A percentile compares a stretch with the other conserved stretches of the same genome.
Evolutionary conservation across 1,140 invertebrate species (phyloP).

Genomic region (Triops cancriformis): DNA sequence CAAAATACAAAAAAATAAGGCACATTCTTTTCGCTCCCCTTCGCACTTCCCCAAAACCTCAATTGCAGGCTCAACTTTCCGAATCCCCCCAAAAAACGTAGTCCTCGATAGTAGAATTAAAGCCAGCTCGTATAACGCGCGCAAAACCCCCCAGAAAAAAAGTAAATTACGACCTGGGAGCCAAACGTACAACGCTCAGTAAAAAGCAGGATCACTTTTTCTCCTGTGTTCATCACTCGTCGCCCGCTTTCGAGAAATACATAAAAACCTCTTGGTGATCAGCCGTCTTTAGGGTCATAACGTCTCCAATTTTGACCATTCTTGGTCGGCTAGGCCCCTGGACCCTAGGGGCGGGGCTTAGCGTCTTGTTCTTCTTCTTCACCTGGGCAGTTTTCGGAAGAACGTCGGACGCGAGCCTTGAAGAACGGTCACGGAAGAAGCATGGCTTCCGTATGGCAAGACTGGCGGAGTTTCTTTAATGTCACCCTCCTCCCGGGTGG

Average conservation of each 20-base stretch:
- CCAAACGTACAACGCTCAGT: neutral
- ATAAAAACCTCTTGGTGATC: constrained; percentile 24
- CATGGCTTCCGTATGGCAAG: neutral
- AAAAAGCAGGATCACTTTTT: neutral
- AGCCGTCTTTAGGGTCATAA: neutral
- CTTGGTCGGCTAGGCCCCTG: neutral
- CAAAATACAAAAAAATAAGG: too few species aligned
- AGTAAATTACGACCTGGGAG: neutral
- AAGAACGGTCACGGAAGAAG: neutral
- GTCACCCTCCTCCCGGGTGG: neutral
- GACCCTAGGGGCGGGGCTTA: too few species aligned
- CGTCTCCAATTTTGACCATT: too few species aligned
- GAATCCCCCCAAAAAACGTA: neutral
- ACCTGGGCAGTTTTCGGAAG: neutral
- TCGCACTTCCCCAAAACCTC: too few species aligned
- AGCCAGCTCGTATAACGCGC: neutral
- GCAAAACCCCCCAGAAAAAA: neutral
- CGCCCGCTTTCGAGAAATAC: constrained; percentile 18
- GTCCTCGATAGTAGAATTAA: neutral
- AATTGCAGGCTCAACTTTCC: too few species aligned
- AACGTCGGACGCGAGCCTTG: neutral
- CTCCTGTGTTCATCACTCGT: neutral
- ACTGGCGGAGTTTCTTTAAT: neutral
- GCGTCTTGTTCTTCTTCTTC: too few species aligned
- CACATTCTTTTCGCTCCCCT: too few species aligned